Evolutionary conservation across 92 coral and sea anemone species (phyloP).

Genomic region (Actinostola sp.): DNA sequence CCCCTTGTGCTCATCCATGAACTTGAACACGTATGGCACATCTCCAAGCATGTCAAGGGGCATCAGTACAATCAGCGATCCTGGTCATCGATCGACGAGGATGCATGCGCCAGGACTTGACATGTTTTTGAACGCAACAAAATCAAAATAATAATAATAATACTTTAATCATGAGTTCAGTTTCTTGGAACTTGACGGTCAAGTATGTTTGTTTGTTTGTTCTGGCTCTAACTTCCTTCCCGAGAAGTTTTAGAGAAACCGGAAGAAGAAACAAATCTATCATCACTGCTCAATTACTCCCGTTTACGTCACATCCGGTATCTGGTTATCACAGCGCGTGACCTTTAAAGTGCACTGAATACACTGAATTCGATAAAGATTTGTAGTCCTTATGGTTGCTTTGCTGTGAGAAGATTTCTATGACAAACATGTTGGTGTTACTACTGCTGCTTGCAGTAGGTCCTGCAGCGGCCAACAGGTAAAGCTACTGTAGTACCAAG

Average conservation of each 20-base stretch:
- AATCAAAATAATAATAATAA: too few species aligned
- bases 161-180: too few species aligned
- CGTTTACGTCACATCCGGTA: constrained; percentile 24
- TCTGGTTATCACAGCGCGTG: neutral
- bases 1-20: too few species aligned
- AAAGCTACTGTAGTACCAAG: neutral
- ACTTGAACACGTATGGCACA: too few species aligned
- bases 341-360: neutral
- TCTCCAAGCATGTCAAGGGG: too few species aligned
- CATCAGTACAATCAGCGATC: too few species aligned
- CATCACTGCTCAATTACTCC: neutral
- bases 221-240: too few species aligned
- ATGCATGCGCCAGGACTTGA: too few species aligned
- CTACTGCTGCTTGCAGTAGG: constrained; percentile 6
- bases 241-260: constrained; percentile 18
- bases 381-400: neutral
- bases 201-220: too few species aligned
- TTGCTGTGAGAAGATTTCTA: neutral
- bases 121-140: too few species aligned
- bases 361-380: neutral
- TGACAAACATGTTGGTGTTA: neutral
- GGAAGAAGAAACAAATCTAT: constrained; percentile 5
- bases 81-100: too few species aligned
- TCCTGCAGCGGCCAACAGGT: constrained; percentile 2
- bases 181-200: too few species aligned